Base-by-base conservation (phyloP, 2,888 invertebrate species). In the Pilophorus perplexus region DNA sequence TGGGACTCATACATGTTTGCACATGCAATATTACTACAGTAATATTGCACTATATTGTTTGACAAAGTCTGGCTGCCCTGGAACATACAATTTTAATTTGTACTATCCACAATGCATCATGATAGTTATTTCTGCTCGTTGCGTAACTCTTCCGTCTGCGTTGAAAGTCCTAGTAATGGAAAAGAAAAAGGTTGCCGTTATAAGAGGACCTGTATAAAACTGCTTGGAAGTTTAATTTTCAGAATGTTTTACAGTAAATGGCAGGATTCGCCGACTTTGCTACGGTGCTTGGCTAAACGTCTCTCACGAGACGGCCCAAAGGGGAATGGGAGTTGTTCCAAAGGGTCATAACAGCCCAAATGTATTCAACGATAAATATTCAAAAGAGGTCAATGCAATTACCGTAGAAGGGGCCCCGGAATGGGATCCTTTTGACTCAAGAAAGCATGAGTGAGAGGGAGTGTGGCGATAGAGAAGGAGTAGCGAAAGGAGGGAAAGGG, bases 281-380 rank as follows among this genome's bases (percentile, higher is more conserved):
- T 42, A 8, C 28, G 52, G 52, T 52, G 33, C 42, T 59, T 59
- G 22, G 25, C 23, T 38, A 59, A 59, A 59, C 42, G 62, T 62
- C 38, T 62, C 23, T 62, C 22, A 62, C 18, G 62, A 28, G 23
- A 46, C 5, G 22, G 23, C 2, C 14, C 28, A 33, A 37, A 16
- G 25, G 5, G 48, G 33, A 5, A 48, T 28, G 22, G 48, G 38
- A 62, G 62, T 28, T 62, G 62, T 33, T 46, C 44, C 44, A 28
- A 1, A 28, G 20, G 62, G 48, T 62, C 62, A 62, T 62, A 62
- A 62, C 62, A 62, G 48, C 46, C 48, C 62, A 38, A 62, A 62
- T 62, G 62, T 62, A 62, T 62, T 62, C 62, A 62, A 46, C 48
- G 62, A 62, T 62, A 62, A 62, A 62, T 62, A 62, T 62, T 62